Base-by-base conservation (phyloP, 2,888 invertebrate species). In the Drosophila anomelani region DNA sequence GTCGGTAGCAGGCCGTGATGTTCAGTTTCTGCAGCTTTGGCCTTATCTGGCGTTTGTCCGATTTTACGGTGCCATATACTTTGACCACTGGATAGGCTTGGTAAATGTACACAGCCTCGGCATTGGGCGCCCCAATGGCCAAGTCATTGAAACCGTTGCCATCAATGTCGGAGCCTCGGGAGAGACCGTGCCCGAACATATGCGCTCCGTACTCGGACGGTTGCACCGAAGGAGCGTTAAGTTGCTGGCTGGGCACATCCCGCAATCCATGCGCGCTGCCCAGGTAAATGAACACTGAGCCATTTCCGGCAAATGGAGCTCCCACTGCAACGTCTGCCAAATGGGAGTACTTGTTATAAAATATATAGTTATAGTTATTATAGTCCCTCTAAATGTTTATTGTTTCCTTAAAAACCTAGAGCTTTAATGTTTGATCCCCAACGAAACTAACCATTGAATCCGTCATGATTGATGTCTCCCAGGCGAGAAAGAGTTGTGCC, bases 401-500 rank as follows among this genome's bases (percentile, higher is more conserved):
- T n/a, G n/a, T 8, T 39, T n/a, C 17, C 17, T 17, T 17, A 41
- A 10, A 7, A 20, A 10, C 4, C 0, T 56, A n/a, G 9, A 26
- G 4, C 26, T 17, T 4, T 12, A 7, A 6, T n/a, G 7, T 1
- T 12, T 26, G 17, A 15, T 64, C 32, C n/a, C 12, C 4, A 12
- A 13, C 10, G 32, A 34, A 23, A 77, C 80, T 78, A 83, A 94
- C 94, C 95, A 92, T 94, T 93, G 87, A 89, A 95, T 13, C 95
- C 94, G 91, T 96, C 96, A 66, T 93, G 93, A 92, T 96, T 95
- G 34, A 96, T 92, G 90, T 96, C 96, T 23, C 95, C 92, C 53
- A 93, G 64, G 38, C 86, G 81, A 7, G 90, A 82, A 15, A 93
- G 70, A 3, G 92, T 83, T 4, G 92, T 91, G 36, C 93, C 93